A percentile compares a stretch with the other conserved stretches of the same genome.
Conservation (phyloP, 2,113 vertebrate genomes). For the Toxotes jaculatrix region DNA sequence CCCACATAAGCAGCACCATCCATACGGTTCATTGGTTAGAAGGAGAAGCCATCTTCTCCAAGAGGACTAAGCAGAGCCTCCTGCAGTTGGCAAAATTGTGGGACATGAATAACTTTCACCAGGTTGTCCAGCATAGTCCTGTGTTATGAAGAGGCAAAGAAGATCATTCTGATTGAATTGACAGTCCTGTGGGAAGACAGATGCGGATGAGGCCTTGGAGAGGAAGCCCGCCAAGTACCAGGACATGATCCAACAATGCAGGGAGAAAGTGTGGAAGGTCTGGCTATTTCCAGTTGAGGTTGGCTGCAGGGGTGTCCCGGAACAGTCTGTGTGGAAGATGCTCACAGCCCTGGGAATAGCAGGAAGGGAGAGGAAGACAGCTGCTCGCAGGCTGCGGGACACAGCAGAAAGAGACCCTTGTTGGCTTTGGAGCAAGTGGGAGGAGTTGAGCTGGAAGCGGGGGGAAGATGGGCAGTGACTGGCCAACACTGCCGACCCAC, state of each 20-base stretch:
- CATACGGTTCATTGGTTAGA: not conserved
- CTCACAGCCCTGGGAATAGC: not conserved
- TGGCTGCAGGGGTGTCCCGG: not conserved
- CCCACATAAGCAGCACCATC: not conserved
- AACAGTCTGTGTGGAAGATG: not conserved
- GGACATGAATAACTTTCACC: not conserved
- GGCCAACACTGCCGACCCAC: not conserved
- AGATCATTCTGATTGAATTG: no score
- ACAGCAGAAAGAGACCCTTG: not conserved
- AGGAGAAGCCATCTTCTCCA: not conserved
- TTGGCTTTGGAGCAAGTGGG: not conserved
- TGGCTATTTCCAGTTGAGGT: not conserved
- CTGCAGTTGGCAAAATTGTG: not conserved
- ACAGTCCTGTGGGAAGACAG: no score
- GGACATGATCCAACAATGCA: no score
- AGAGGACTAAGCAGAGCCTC: not conserved
- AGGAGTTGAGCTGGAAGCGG: not conserved
- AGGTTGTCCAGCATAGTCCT: not conserved
- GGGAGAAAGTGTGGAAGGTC: no score
- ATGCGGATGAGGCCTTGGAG: no score
- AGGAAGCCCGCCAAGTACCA: no score
- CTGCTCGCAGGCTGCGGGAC: not conserved
- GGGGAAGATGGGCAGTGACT: constrained; percentile 13
- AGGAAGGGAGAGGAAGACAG: not conserved
- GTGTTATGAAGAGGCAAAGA: no score